Evolutionary conservation across 1,140 invertebrate species (phyloP), one percentile per base, ranked within the genome.

Genomic region (Penaeus japonicus): DNA sequence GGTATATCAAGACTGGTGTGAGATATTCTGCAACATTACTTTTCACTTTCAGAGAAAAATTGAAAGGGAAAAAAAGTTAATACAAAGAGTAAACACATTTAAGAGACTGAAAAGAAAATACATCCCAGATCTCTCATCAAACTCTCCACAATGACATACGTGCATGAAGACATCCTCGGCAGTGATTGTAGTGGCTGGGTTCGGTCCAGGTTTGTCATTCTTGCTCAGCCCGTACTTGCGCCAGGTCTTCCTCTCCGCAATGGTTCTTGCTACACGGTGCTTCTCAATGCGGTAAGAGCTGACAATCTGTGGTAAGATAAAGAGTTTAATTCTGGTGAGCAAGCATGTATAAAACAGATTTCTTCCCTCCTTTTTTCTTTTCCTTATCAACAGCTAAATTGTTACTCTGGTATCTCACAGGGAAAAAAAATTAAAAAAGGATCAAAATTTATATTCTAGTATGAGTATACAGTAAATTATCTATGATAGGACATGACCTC

Each of bases 111-210:
- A n/a, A n/a, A n/a, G n/a, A n/a, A n/a, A n/a, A n/a, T n/a, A n/a
- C 47, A 7, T 47, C 47, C 47, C 47, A 12, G 0, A 47, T 1
- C 5, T 47, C 15, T 47, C 0, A 1, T 12, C 47, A 47, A 47
- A 47, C 47, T 47, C 47, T 15, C 47, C 47, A 30, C 18, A 47
- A 47, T 15, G 15, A 75, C 85, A 22, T 85, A 90, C 89, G 91
- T 94, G 97, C 97, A 99, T 98, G 90, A 95, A 96, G 10, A 99
- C 96, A 93, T 99, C 98, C 94, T 99, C 99, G 89, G 96, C 96
- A 3, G 97, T 96, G 92, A 98, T 96, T 4, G 99, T 99, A 0
- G 98, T 99, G 0, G 98, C 96, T 32, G 98, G 97, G 93, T 99
- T 98, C 0, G 98, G 98, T 1, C 98, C 98, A 10, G 97, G 97